These are phyloP conservation scores for Melanostoma scalare DNA, from an alignment of 2,888 invertebrate genomes.

Conservation along the genomic window DNA sequence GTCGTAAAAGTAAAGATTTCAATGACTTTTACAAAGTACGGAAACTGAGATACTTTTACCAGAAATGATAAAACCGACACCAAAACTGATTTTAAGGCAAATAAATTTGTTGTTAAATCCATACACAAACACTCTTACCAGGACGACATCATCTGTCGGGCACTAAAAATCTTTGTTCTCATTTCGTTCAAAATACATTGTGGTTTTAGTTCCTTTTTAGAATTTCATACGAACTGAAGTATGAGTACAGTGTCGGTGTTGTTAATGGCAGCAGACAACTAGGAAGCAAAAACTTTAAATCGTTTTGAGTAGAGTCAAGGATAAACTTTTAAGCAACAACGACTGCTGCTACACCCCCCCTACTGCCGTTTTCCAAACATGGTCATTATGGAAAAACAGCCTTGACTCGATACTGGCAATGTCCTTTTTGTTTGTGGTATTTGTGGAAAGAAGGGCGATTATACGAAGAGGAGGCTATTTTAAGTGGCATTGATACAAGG, in stretches of 20 bases:
- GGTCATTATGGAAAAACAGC: background rate
- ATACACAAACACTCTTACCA: background rate
- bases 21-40: too few relatives aligned
- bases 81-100: too few relatives aligned
- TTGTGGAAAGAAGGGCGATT: too few relatives aligned
- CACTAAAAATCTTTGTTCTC: background rate
- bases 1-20: too few relatives aligned
- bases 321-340: conserved; percentile 31
- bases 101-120: conserved; percentile 16
- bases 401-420: background rate
- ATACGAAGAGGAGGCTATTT: too few relatives aligned
- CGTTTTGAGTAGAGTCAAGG: conserved; percentile 38
- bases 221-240: too few relatives aligned
- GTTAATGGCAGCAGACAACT: conserved; percentile 32
- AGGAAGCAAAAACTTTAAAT: conserved; percentile 51
- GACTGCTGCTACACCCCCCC: conserved; percentile 18
- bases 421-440: background rate
- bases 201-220: too few relatives aligned
- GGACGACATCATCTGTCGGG: background rate
- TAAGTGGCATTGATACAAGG: too few relatives aligned
- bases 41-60: too few relatives aligned
- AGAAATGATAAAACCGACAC: too few relatives aligned
- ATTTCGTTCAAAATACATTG: background rate
- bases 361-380: too few relatives aligned
- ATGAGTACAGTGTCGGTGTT: conserved; percentile 16